Percentiles rank a stretch among this genome's conserved stretches.
phyloP scores from a whole-genome alignment of 1,140 invertebrate genomes.

The Sesamia nonagrioides region DNA sequence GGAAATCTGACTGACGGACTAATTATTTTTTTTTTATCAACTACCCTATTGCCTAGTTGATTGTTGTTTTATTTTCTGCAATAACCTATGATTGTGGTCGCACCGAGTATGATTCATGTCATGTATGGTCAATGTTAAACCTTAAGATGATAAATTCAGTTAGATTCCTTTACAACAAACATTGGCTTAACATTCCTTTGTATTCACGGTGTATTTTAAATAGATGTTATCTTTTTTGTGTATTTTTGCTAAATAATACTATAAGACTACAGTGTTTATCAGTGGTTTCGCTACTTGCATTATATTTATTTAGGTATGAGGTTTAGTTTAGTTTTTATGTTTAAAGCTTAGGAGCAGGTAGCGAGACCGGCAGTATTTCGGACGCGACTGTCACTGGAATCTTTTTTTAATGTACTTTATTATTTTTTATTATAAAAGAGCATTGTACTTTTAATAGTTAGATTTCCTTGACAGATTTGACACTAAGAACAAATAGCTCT shows the following conservation, averaged over 20 bases:
- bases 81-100: background rate
- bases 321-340: conserved; percentile 23
- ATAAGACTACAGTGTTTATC: conserved; percentile 3
- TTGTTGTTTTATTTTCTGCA: background rate
- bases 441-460: conserved; percentile 16
- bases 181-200: conserved; percentile 42
- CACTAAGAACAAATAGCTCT: conserved; percentile 11
- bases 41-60: background rate
- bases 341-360: conserved; percentile 8
- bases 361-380: conserved; percentile 18
- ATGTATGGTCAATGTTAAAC: conserved; percentile 24
- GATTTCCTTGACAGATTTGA: conserved; percentile 16
- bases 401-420: conserved; percentile 28
- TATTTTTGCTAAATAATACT: conserved; percentile 46
- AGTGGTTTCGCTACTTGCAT: conserved; percentile 30
- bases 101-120: conserved; percentile 14
- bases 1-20: too few species aligned
- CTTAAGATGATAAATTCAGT: conserved; percentile 23
- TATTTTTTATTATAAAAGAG: conserved; percentile 16
- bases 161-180: conserved; percentile 37
- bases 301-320: conserved; percentile 36
- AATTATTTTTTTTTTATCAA: too few species aligned
- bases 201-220: conserved; percentile 9
- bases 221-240: conserved; percentile 26
- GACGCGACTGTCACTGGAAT: conserved; percentile 19